Conservation (phyloP, 2,113 vertebrate species). For the Actinemys pallida region DNA sequence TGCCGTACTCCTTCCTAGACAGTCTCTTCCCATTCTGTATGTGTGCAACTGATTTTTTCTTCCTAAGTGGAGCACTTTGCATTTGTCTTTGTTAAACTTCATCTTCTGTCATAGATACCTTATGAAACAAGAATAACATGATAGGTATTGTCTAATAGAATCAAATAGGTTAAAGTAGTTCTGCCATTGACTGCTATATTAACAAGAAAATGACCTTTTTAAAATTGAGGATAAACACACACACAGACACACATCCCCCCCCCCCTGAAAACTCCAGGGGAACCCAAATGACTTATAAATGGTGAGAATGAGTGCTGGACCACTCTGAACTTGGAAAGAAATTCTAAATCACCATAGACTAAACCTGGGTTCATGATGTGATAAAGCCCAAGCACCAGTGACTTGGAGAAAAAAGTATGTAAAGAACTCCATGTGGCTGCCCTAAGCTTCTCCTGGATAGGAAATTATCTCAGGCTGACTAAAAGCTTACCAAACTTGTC, state of each 20-base stretch:
- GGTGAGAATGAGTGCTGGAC: not conserved
- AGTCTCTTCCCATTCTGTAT: too few relatives aligned
- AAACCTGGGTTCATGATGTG: not conserved
- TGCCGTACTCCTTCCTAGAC: too few relatives aligned
- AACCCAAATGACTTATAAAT: not conserved
- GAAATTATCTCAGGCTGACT: not conserved
- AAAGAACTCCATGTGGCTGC: not conserved
- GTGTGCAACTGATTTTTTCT: too few relatives aligned
- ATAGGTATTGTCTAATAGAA: not conserved
- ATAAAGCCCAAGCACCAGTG: not conserved
- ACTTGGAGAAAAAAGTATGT: not conserved
- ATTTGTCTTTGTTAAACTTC: too few relatives aligned
- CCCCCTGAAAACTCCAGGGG: not conserved
- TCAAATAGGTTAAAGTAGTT: not conserved
- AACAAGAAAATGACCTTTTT: not conserved
- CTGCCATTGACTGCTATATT: not conserved
- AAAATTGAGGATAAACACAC: not conserved
- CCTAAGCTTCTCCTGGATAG: not conserved
- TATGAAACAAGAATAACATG: not conserved
- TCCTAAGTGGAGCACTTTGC: too few relatives aligned
- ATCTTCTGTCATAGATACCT: not conserved
- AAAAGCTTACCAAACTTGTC: not conserved
- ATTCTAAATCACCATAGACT: not conserved
- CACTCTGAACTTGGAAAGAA: not conserved
- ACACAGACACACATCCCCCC: not conserved